Evolutionary conservation across 2,888 invertebrate species (phyloP).

Genomic region (Chrysolina americana): DNA sequence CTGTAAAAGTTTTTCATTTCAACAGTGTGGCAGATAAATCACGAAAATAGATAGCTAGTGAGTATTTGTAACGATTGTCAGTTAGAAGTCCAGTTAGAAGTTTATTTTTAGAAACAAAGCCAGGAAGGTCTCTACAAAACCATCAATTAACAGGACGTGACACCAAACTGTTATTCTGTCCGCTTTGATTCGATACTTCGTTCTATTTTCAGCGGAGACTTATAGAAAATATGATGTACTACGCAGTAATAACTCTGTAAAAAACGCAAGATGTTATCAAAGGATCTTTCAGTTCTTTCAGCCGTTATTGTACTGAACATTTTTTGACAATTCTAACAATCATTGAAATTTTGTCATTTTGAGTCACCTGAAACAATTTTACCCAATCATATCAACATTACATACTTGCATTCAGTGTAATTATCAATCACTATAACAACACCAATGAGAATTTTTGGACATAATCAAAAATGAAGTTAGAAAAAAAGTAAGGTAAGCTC

Average conservation of each 20-base stretch:
- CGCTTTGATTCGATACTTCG: background rate
- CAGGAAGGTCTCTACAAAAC: slow-evolving; percentile 9
- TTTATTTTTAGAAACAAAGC: slow-evolving; percentile 26
- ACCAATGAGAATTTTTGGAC: too few species aligned
- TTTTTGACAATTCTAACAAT: too few species aligned
- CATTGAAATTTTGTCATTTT: too few species aligned
- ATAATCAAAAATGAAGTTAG: too few species aligned
- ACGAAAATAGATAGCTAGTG: slow-evolving; percentile 1
- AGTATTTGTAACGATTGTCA: slow-evolving; percentile 25
- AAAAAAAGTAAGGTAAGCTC: too few species aligned
- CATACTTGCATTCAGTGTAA: too few species aligned
- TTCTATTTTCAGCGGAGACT: background rate
- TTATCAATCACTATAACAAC: too few species aligned
- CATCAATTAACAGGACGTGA: slow-evolving; percentile 6
- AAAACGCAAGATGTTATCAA: background rate
- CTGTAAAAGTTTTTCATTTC: background rate
- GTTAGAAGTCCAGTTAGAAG: slow-evolving; percentile 17
- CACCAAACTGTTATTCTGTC: slow-evolving; percentile 9
- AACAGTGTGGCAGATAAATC: slow-evolving; percentile 10
- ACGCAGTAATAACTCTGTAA: background rate
- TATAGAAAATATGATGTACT: background rate
- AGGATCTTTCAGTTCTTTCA: background rate
- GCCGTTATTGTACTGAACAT: too few species aligned
- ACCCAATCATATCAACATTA: too few species aligned
- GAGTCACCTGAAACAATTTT: too few species aligned